Percentiles rank a stretch among this genome's conserved stretches.
Evolutionary conservation across 2,888 invertebrate genomes (phyloP).

Genomic region (Aleiodes leptofemur): DNA sequence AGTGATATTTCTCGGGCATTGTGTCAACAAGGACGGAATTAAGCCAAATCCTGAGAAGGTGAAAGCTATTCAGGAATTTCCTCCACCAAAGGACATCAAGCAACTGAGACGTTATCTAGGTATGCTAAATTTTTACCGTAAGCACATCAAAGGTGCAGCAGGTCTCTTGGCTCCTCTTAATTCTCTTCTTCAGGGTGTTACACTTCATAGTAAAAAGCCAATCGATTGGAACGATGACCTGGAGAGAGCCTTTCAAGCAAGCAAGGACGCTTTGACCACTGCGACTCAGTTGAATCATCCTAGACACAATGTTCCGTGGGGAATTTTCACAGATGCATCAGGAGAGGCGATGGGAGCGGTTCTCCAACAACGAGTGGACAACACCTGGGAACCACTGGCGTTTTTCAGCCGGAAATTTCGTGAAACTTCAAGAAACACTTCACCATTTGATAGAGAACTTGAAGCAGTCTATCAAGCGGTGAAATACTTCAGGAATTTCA

Average conservation of each 20-base stretch:
- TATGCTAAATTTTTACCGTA: slow-evolving; percentile 68
- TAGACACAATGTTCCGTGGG: too few species aligned
- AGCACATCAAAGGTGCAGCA: slow-evolving; percentile 66
- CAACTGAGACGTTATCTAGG: slow-evolving; percentile 66
- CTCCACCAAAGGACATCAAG: slow-evolving; percentile 59
- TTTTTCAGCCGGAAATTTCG: too few species aligned
- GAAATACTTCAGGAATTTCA: slow-evolving; percentile 1
- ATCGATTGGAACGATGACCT: slow-evolving; percentile 53
- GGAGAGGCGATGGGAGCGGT: too few species aligned
- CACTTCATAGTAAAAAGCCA: slow-evolving; percentile 59
- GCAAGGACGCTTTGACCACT: too few species aligned
- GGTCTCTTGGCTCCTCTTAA: slow-evolving; percentile 65
- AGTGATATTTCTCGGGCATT: slow-evolving; percentile 27
- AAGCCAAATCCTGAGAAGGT: slow-evolving; percentile 65
- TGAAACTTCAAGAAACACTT: neutral
- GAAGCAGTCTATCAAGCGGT: slow-evolving; percentile 28
- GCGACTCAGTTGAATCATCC: too few species aligned
- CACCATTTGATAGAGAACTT: slow-evolving; percentile 2
- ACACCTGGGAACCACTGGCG: too few species aligned
- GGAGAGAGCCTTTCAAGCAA: slow-evolving; percentile 55
- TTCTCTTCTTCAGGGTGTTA: slow-evolving; percentile 56
- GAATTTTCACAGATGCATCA: too few species aligned
- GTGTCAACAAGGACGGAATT: slow-evolving; percentile 24
- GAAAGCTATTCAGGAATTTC: slow-evolving; percentile 57
- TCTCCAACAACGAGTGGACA: too few species aligned